Evolutionary conservation across 2,888 invertebrate species (phyloP).

Genomic region (Acanthosoma haemorrhoidale): DNA sequence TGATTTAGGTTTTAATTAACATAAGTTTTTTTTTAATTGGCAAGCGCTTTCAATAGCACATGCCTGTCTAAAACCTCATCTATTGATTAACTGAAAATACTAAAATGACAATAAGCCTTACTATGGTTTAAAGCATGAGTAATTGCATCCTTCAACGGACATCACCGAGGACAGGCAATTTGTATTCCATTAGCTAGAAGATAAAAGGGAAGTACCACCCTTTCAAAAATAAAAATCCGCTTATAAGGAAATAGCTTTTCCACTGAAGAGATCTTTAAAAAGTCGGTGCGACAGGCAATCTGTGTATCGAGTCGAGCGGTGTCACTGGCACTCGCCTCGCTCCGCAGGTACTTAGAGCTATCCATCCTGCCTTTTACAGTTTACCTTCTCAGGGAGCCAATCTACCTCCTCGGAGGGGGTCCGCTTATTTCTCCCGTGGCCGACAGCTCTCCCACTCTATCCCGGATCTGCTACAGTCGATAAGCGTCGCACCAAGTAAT

Average conservation of each 20-base stretch:
- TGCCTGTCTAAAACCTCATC: too few species aligned
- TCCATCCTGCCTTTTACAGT: background rate
- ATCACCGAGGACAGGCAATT: conserved; percentile 1
- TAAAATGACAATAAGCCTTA: too few species aligned
- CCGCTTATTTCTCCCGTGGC: background rate
- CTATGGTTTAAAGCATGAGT: too few species aligned
- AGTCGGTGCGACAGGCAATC: background rate
- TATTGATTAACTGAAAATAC: too few species aligned
- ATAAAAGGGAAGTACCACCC: background rate
- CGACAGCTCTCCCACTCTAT: background rate
- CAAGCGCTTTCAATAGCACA: too few species aligned
- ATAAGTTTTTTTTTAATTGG: too few species aligned
- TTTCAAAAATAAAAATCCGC: background rate
- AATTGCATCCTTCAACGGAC: background rate
- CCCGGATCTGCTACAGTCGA: too few species aligned
- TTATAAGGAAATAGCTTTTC: background rate
- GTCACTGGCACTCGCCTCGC: background rate
- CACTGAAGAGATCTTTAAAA: too few species aligned
- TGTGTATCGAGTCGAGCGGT: too few species aligned
- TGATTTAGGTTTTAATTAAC: too few species aligned
- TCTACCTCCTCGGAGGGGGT: background rate
- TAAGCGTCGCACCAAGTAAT: background rate
- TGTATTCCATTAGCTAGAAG: background rate
- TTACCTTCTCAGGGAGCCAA: background rate
- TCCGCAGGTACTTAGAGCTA: background rate